A percentile compares a stretch with the other conserved stretches of the same genome.
phyloP scores from a whole-genome alignment of 2,888 invertebrate species.

The Heliconius charithonia region DNA sequence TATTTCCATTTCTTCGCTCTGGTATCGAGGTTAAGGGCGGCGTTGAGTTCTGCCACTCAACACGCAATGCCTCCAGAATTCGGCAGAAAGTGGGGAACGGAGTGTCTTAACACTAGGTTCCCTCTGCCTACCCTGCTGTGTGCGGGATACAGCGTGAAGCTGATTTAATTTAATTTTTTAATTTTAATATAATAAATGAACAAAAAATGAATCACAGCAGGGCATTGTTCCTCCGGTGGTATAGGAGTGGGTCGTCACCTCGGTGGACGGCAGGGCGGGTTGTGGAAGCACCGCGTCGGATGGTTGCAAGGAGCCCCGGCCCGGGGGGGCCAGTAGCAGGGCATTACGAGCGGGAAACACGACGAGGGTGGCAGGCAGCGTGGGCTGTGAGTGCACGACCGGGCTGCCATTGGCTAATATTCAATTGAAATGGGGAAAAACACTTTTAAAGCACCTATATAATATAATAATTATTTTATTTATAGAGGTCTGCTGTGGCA shows the following conservation, averaged over 20 bases:
- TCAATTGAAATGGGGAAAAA: not conserved
- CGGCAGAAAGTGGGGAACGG: no score
- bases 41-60: no score
- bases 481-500: no score
- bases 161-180: no score
- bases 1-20: no score
- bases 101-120: no score
- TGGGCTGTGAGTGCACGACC: constrained; percentile 68
- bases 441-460: not conserved
- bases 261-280: constrained; percentile 68
- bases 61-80: no score
- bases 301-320: constrained; percentile 68
- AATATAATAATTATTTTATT: no score
- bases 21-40: no score
- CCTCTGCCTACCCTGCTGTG: no score
- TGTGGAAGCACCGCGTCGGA: constrained; percentile 72
- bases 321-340: constrained; percentile 75
- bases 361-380: constrained; percentile 69
- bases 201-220: constrained; percentile 53
- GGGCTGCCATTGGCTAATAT: constrained; percentile 65
- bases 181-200: no score
- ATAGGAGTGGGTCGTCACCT: constrained; percentile 49
- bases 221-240: constrained; percentile 54
- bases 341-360: constrained; percentile 74
- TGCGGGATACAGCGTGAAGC: no score